These are phyloP conservation scores for Umimayanthus kanabou DNA, from an alignment of 92 coral and sea anemone species.

Conservation along the genomic window DNA sequence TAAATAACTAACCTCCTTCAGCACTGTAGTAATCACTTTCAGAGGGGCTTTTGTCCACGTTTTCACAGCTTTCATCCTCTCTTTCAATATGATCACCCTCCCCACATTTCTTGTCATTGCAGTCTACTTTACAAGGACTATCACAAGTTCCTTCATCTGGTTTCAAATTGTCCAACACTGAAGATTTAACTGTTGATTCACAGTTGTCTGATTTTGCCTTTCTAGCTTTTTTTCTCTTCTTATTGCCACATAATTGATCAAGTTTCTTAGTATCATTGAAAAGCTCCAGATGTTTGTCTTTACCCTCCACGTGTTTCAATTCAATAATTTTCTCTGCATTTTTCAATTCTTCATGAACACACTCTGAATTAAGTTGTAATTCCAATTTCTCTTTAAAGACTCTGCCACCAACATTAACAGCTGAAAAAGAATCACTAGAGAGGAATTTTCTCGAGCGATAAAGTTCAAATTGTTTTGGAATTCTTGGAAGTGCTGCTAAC, in stretches of 20 bases:
- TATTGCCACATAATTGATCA: background rate
- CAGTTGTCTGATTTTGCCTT: background rate
- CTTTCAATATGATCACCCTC: background rate
- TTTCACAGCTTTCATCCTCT: background rate
- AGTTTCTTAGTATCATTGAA: background rate
- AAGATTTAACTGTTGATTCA: background rate
- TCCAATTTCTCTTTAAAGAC: slow-evolving; percentile 48
- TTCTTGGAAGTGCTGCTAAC: slow-evolving; percentile 92
- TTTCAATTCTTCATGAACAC: background rate
- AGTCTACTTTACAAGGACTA: background rate
- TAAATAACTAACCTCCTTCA: slow-evolving; percentile 25
- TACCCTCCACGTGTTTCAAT: slow-evolving; percentile 14
- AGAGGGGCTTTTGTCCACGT: slow-evolving; percentile 22
- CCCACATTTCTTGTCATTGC: background rate
- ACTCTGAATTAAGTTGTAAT: background rate
- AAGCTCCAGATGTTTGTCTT: background rate
- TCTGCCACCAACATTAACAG: slow-evolving; percentile 33
- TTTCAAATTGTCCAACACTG: slow-evolving; percentile 14
- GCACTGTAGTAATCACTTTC: slow-evolving; percentile 44
- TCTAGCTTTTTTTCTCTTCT: slow-evolving; percentile 11
- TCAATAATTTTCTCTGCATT: slow-evolving; percentile 17
- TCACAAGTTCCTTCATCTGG: background rate
- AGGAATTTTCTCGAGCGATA: slow-evolving; percentile 73
- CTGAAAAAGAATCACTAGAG: slow-evolving; percentile 57
- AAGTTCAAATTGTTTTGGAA: slow-evolving; percentile 72